Conservation (phyloP, 2,797 vertebrate species). For the Harpagifer antarcticus region DNA sequence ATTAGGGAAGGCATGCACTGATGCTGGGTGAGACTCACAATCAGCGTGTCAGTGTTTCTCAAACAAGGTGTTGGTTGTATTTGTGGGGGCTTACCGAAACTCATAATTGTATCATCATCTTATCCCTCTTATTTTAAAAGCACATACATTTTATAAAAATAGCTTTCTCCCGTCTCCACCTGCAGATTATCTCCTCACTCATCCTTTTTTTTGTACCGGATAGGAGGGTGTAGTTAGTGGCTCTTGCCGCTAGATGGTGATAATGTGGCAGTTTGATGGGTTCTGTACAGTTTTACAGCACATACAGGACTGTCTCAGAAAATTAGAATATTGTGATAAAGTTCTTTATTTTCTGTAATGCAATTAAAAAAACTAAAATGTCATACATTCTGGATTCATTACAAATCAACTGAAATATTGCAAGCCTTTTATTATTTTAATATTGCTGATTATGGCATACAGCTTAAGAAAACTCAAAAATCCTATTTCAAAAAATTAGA, state of each 20-base stretch:
- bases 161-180: neutral
- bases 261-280: neutral
- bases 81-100: no score
- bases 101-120: neutral
- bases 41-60: neutral
- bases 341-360: no score
- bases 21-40: neutral
- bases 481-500: no score
- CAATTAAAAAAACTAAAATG: no score
- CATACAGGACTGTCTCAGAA: no score
- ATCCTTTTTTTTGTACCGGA: no score
- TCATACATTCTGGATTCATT: no score
- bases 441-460: no score
- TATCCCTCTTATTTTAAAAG: neutral
- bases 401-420: no score
- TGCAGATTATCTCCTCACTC: neutral
- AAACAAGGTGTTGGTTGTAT: neutral
- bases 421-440: no score
- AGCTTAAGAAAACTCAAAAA: no score
- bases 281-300: neutral
- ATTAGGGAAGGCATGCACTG: neutral
- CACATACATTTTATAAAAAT: neutral
- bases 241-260: neutral
- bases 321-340: no score
- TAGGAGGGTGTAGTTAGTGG: neutral